phyloP scores from a whole-genome alignment of 2,113 vertebrate species.

The Osmerus eperlanus region DNA sequence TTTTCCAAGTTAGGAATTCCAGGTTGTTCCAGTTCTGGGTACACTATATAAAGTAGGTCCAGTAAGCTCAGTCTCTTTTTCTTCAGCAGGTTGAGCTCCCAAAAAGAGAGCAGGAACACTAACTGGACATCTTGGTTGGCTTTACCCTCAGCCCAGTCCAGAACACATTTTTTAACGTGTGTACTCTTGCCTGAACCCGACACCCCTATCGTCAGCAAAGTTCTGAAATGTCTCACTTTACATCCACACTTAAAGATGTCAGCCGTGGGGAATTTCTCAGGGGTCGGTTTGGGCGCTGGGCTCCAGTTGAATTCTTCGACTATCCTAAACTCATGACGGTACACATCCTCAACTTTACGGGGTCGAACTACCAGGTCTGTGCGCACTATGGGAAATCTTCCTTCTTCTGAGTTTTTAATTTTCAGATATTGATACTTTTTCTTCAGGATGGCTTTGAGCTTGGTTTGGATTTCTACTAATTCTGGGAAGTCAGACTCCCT shows the following conservation, averaged over 20 bases:
- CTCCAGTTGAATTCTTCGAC: conserved; percentile 20
- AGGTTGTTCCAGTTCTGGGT: conserved; percentile 34
- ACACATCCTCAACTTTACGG: not conserved
- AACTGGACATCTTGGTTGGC: conserved; percentile 16
- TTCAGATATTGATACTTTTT: conserved; percentile 38
- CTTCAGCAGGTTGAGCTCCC: conserved; percentile 43
- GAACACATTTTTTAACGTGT: conserved; percentile 32
- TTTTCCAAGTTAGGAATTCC: conserved; percentile 14
- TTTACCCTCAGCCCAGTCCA: conserved; percentile 43
- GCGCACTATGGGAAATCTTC: conserved; percentile 19
- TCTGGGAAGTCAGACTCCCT: conserved; percentile 7
- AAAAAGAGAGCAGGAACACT: conserved; percentile 46
- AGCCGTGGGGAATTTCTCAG: not conserved
- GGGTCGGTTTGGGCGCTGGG: not conserved
- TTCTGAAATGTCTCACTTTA: conserved; percentile 12
- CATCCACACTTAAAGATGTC: conserved; percentile 25
- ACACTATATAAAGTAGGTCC: conserved; percentile 39
- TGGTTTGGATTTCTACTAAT: conserved; percentile 13
- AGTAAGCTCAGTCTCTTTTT: conserved; percentile 16
- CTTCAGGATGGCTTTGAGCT: conserved; percentile 25
- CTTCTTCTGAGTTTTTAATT: fast-evolving
- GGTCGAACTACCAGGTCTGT: not conserved
- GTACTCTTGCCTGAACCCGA: conserved; percentile 50
- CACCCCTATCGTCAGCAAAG: conserved; percentile 37
- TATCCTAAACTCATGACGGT: conserved; percentile 24